These are phyloP conservation scores for Oryzias woworae DNA, from an alignment of 2,113 vertebrate species.

Conservation along the genomic window DNA sequence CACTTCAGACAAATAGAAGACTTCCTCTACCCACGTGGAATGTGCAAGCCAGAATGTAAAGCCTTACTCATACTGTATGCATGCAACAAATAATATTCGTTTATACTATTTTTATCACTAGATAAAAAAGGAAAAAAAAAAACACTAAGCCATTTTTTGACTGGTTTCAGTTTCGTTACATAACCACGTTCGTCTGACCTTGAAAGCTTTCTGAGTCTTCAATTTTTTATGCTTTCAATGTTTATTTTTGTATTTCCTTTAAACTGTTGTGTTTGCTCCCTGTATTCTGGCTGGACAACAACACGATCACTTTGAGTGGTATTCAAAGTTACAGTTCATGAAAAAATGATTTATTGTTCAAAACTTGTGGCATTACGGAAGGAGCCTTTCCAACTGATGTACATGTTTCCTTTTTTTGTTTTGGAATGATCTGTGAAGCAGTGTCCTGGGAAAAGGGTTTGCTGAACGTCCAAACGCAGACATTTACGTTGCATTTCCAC, in stretches of 20 bases:
- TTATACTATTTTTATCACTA: constrained; percentile 61
- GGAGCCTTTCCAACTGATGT: background rate
- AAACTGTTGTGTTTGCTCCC: constrained; percentile 30
- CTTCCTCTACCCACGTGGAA: constrained; percentile 53
- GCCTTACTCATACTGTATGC: constrained; percentile 68
- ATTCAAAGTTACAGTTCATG: no score
- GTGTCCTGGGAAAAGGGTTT: constrained; percentile 4
- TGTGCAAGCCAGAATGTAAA: constrained; percentile 69
- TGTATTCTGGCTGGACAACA: constrained; percentile 37
- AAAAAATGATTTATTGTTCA: background rate
- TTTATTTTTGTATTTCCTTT: constrained; percentile 6
- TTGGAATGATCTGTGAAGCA: constrained; percentile 1
- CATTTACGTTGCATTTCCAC: constrained; percentile 28
- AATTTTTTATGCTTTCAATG: background rate
- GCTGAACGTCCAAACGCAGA: constrained; percentile 15
- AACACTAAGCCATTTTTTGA: constrained; percentile 65
- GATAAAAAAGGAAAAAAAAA: constrained; percentile 21
- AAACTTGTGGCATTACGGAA: background rate
- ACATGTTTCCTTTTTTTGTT: constrained; percentile 10
- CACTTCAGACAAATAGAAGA: constrained; percentile 55
- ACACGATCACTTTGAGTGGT: background rate
- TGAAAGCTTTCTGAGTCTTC: constrained; percentile 46
- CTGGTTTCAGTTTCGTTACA: constrained; percentile 47
- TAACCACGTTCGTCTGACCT: constrained; percentile 40
- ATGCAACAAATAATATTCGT: constrained; percentile 65